These are phyloP conservation scores for Sardina pilchardus DNA, from an alignment of 2,113 vertebrate species.

Conservation along the genomic window DNA sequence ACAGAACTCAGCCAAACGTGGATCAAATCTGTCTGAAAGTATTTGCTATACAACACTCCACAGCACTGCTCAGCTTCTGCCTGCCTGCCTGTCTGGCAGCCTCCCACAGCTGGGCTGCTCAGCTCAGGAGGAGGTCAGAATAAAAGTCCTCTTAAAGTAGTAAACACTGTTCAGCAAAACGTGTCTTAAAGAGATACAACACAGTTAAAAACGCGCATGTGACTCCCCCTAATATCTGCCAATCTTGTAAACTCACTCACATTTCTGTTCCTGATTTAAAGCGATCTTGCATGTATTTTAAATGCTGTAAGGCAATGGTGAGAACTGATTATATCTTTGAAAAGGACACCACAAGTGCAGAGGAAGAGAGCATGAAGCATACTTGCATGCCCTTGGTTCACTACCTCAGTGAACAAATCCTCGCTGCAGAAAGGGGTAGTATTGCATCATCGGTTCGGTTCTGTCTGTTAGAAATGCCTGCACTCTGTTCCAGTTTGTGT, in stretches of 20 bases:
- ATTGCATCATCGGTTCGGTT: conserved; percentile 21
- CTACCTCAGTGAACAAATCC: background rate
- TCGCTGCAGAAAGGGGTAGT: background rate
- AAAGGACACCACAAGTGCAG: background rate
- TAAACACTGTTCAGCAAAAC: background rate
- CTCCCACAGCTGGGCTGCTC: background rate
- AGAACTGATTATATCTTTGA: background rate
- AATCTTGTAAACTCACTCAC: background rate
- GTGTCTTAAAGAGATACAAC: background rate
- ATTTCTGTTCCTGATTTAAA: background rate
- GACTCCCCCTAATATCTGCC: background rate
- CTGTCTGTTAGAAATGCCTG: conserved; percentile 32
- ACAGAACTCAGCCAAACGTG: background rate
- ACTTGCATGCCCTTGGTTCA: background rate
- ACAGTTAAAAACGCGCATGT: background rate
- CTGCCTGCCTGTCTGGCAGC: background rate
- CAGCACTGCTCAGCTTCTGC: background rate
- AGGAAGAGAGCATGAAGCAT: background rate
- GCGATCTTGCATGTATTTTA: background rate
- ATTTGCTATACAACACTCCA: background rate
- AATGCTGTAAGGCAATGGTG: background rate
- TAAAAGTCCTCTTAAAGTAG: background rate
- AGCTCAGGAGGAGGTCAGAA: background rate
- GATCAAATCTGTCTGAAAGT: background rate
- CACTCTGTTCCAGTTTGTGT: no score